Evolutionary conservation across 2,888 invertebrate species (phyloP).

Genomic region (Diaphora mendica): DNA sequence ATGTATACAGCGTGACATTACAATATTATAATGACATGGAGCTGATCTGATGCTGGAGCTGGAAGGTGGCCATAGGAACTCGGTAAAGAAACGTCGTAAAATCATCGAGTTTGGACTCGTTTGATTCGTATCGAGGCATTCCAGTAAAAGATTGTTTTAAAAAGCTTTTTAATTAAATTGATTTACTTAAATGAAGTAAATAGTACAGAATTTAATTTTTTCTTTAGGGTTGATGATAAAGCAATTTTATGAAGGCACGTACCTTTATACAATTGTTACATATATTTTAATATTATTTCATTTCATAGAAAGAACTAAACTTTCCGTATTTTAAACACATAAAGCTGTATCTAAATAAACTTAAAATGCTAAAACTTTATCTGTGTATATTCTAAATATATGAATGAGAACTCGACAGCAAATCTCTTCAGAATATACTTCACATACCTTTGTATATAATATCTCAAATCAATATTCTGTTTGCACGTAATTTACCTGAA

Average conservation of each 20-base stretch:
- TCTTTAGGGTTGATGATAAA: neutral
- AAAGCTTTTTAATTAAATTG: too few species aligned
- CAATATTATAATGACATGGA: too few species aligned
- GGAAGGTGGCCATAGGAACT: too few species aligned
- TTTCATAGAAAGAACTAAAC: neutral
- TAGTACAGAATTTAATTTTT: neutral
- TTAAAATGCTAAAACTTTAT: neutral
- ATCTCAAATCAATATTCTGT: conserved; percentile 12
- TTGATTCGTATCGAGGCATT: too few species aligned
- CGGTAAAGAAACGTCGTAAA: too few species aligned
- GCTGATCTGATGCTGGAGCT: too few species aligned
- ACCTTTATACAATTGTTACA: neutral
- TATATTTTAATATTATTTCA: neutral
- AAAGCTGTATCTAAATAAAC: neutral
- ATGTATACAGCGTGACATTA: too few species aligned
- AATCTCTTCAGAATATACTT: neutral
- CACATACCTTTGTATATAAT: neutral
- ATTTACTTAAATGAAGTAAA: neutral
- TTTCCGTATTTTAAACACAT: neutral
- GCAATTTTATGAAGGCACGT: too few species aligned
- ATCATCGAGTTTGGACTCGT: too few species aligned
- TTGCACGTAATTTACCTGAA: conserved; percentile 17
- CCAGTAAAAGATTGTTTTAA: too few species aligned
- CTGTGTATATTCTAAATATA: neutral
- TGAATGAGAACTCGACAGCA: too few species aligned